phyloP scores from a whole-genome alignment of 1,140 invertebrate genomes.

The Eufriesea mexicana region DNA sequence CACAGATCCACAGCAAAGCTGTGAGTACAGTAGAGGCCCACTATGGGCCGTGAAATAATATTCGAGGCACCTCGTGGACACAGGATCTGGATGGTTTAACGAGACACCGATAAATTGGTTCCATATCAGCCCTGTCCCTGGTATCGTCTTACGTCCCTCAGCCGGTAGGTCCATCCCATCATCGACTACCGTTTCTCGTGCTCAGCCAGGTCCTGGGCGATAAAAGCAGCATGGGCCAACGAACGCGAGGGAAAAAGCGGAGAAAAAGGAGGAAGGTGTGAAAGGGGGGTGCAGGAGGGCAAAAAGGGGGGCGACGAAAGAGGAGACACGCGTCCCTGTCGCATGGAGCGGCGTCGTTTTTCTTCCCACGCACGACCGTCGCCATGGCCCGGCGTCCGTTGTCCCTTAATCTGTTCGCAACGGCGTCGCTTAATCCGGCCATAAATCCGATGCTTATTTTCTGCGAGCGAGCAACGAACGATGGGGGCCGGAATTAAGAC shows the following conservation, averaged over 20 bases:
- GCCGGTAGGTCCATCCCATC: conserved; percentile 18
- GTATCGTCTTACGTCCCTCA: conserved; percentile 33
- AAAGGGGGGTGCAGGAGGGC: no score
- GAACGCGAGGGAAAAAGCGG: background rate
- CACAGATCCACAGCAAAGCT: no score
- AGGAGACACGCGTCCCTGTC: conserved; percentile 14
- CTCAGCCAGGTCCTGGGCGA: background rate
- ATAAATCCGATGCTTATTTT: conserved; percentile 39
- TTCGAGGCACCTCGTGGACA: background rate
- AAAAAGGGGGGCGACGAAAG: conserved; percentile 19
- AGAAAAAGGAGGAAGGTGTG: background rate
- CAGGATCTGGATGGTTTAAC: conserved; percentile 3
- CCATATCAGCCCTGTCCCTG: conserved; percentile 13
- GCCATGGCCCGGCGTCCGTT: conserved; percentile 14
- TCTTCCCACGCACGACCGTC: conserved; percentile 53
- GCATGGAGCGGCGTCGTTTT: conserved; percentile 19
- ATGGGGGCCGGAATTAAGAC: conserved; percentile 51
- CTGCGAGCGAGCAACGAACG: background rate
- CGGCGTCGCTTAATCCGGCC: conserved; percentile 26
- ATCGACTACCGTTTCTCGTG: conserved; percentile 28
- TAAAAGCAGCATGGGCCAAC: conserved; percentile 7
- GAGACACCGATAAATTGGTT: conserved; percentile 38
- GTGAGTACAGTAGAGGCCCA: no score
- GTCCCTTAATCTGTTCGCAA: conserved; percentile 28
- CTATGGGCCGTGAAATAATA: no score